phyloP scores from a whole-genome alignment of 1,140 invertebrate species.

The Adelges cooleyi region DNA sequence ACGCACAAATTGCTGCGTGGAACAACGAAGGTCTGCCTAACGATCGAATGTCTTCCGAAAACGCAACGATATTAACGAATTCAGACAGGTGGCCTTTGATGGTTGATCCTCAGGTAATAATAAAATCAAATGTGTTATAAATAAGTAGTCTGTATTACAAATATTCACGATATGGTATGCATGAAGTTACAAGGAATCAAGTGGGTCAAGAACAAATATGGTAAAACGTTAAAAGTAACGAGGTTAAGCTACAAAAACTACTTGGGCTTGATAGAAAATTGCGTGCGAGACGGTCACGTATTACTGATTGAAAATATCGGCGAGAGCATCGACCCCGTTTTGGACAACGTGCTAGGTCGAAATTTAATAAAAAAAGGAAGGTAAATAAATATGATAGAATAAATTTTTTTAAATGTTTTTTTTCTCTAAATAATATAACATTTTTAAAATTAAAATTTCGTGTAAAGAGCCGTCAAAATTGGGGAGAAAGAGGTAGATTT shows the following conservation, averaged over 20 bases:
- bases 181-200: conserved; percentile 65
- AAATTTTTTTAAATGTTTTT: background rate
- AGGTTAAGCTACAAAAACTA: conserved; percentile 70
- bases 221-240: conserved; percentile 57
- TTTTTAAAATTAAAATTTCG: conserved; percentile 14
- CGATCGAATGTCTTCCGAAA: conserved; percentile 88
- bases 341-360: conserved; percentile 78
- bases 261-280: conserved; percentile 70
- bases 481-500: conserved; percentile 88
- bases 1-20: conserved; percentile 82
- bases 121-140: too few relatives aligned
- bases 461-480: conserved; percentile 56
- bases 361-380: conserved; percentile 74
- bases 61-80: conserved; percentile 81
- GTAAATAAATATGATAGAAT: conserved; percentile 39
- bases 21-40: conserved; percentile 87
- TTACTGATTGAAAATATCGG: conserved; percentile 81
- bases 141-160: too few relatives aligned
- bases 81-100: conserved; percentile 87
- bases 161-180: background rate
- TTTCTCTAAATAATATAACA: background rate
- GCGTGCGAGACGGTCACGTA: conserved; percentile 57
- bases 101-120: conserved; percentile 72
- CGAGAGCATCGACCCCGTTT: conserved; percentile 76
- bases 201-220: conserved; percentile 83